Base-by-base conservation (phyloP, 2,113 vertebrate genomes). In the Pluvialis apricaria region DNA sequence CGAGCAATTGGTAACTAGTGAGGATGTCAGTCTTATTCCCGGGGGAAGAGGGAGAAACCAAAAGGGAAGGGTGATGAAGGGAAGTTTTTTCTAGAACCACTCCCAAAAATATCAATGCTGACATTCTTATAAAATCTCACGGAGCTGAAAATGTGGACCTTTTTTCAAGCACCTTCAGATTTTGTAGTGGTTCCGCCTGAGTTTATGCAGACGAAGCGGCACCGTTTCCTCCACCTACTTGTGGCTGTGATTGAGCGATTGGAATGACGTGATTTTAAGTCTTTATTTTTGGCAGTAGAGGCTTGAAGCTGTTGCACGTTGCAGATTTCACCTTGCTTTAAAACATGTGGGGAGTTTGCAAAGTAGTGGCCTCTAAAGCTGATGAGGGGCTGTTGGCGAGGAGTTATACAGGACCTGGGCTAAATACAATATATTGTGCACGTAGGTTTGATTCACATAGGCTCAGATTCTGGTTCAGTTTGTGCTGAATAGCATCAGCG, bases 361-460 rank as follows among this genome's bases (percentile, higher is more conserved):
- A 64, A 64, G 25, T 20, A 61, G 49, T 8, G 25, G 4, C 34
- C 32, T 52, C 11, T 77, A 31, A 77, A 55, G 15, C 38, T 14
- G 36, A 4, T 42, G 64, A 45, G 16, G 40, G 36, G 9, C 47
- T 26, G 20, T 11, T 47, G 69, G 71, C 65, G 8, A 28, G 51
- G 55, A n/a, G 38, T 38, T 45, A 49, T 52, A 31, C 13, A 13
- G 42, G 31, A 57, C 25, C 7, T 4, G 6, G 19, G 8, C 14
- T 24, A 19, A 49, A 65, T 11, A 3, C 34, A 52, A 3, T 45
- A 49, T 28, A 22, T 55, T 45, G 18, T 65, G 13, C 25, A 9
- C 0, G 1, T 24, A 40, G 32, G 31, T 70, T 5, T 31, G 11
- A 29, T 51, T n/a, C 16, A 20, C 1, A 5, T 9, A 14, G 28